Base-by-base conservation (phyloP, 2,113 vertebrate species). In the Chlorocebus sabaeus region DNA sequence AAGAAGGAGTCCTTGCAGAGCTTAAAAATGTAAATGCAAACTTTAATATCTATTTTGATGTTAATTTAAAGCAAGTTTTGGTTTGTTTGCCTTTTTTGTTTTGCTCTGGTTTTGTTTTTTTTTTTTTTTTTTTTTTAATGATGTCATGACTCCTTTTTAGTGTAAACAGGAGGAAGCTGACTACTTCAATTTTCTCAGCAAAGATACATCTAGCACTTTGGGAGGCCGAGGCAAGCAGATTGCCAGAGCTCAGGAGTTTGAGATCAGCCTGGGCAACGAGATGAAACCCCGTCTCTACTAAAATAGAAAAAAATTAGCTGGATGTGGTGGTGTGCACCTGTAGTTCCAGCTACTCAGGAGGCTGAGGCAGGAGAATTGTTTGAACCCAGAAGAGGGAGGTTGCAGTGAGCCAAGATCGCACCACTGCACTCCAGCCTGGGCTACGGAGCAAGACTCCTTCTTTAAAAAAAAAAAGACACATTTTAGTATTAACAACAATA, bases 361-460 rank as follows among this genome's bases (percentile, higher is more conserved):
- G 52, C 52, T 55, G 52, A 55, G 18, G 52, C 52, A 55, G 52
- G 52, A 55, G 52, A 55, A 55, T 55, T 18, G 18, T 6, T 20
- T 20, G 6, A 7, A 20, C 52, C 52, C 52, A 55, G 52, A 55
- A 55, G 52, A 55, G 52, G 52, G 52, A 55, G 52, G 18, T 55
- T 7, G 52, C 18, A 20, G 52, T 55, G 52, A 55, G 52, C 52
- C 52, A 55, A 55, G 52, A 55, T 55, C 2, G 2, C 18, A 55
- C 52, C 2, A 0, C 52, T 55, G 18, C 18, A 55, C 52, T 55
- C 52, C 52, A 55, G 17, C 52, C 52, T 55, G 52, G 17, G 17
- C 6, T 55, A 55, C 0, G 1, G 2, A 55, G 6, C 52, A 55
- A 55, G 52, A 55, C 1, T 7, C 52, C 6, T 6, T 55, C 52